Evolutionary conservation across 2,113 vertebrate species (phyloP).

Genomic region (Galemys pyrenaicus): DNA sequence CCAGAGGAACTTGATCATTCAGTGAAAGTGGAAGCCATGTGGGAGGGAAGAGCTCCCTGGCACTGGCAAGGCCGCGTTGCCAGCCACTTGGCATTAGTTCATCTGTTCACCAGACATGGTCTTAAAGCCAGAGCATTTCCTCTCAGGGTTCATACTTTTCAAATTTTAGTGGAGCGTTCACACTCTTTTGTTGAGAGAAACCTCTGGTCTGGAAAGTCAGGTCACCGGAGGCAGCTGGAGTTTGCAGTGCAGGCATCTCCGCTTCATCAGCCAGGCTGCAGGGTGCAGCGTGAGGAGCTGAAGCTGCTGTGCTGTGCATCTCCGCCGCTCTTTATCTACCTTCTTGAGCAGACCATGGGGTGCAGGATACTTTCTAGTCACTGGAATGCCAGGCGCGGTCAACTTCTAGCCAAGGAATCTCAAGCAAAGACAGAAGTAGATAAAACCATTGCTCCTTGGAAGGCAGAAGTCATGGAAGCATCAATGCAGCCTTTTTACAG

Average conservation of each 20-base stretch:
- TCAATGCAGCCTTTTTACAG: not conserved
- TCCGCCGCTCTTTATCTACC: not conserved
- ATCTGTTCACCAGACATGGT: constrained; percentile 62
- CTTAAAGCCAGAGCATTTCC: constrained; percentile 51
- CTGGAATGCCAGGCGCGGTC: not conserved
- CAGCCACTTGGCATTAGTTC: constrained; percentile 59
- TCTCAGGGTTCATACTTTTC: not conserved
- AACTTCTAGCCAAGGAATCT: not conserved
- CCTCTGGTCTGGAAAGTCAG: not conserved
- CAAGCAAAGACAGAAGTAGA: not conserved
- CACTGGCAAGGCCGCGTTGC: constrained; percentile 67
- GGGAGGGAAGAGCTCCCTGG: constrained; percentile 65
- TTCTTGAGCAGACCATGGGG: not conserved
- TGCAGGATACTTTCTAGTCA: not conserved
- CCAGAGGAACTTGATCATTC: constrained; percentile 78
- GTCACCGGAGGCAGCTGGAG: not conserved
- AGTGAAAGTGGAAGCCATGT: constrained; percentile 56
- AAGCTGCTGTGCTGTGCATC: not conserved
- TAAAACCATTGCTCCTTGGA: not conserved
- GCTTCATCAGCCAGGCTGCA: not conserved
- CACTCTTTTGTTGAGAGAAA: not conserved
- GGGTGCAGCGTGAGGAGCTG: not conserved
- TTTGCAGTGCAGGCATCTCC: not conserved
- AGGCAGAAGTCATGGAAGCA: not conserved
- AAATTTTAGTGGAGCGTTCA: constrained; percentile 38